Conservation (phyloP, 2,888 invertebrate species). For the Arenicola marina region DNA sequence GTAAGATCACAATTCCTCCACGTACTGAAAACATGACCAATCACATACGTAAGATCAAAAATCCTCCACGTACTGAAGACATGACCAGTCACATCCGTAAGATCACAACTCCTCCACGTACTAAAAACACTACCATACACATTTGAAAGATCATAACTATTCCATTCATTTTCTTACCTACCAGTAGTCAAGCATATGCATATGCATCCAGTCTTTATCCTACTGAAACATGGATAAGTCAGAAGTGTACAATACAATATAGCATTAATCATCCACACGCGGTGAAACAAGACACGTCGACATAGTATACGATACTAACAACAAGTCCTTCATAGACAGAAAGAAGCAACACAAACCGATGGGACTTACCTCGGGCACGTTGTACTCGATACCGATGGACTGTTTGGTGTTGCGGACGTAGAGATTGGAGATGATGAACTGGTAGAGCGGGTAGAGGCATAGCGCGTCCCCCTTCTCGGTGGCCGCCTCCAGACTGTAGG, state of each 20-base stretch:
- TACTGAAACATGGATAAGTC: no score
- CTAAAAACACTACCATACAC: not conserved
- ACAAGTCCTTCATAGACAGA: no score
- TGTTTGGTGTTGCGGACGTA: conserved; percentile 16
- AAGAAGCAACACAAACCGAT: no score
- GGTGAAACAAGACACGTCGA: no score
- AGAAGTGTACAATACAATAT: no score
- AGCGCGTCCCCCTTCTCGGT: not conserved
- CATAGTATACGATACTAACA: no score
- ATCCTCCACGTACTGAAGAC: conserved; percentile 17
- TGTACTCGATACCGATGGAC: conserved; percentile 13
- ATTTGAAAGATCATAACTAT: not conserved
- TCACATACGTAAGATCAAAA: not conserved
- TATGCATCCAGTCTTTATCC: no score
- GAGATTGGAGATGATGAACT: conserved; percentile 6
- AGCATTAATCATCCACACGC: no score
- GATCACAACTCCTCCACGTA: conserved; percentile 16
- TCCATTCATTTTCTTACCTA: not conserved
- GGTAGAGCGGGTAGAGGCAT: not conserved
- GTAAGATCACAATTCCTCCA: conserved; percentile 15
- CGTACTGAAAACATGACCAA: conserved; percentile 6
- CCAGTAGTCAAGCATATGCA: no score
- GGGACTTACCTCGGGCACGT: conserved; percentile 16
- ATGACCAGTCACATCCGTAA: not conserved
- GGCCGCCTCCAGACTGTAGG: not conserved